Base-by-base conservation (phyloP, 2,888 invertebrate genomes). In the Venustoraphidia nigricollis region DNA sequence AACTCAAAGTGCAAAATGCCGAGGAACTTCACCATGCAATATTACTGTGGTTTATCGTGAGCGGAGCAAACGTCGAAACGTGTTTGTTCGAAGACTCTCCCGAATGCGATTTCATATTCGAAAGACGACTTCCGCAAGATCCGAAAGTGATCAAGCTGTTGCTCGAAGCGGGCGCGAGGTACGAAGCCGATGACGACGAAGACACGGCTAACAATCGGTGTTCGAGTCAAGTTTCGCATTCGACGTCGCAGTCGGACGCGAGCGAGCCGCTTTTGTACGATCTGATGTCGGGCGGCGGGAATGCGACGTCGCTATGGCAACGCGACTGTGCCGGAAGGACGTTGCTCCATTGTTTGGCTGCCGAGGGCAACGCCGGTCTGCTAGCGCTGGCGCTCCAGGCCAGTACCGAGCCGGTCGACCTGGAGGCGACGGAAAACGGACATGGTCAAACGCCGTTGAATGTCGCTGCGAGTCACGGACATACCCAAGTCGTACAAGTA, bases 381-480 rank as follows among this genome's bases (percentile, higher is more conserved):
- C 66, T 87, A 11, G 72, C 76, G 50, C 68, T 77, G 34, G 70
- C 82, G 2, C 60, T 83, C 27, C 77, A 83, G 61, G 79, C 60
- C 35, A 66, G 64, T 55, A 62, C 62, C 1, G 66, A 76, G 68
- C 73, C 73, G 50, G 73, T 75, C 2, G 70, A 72, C 45, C 63
- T 79, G 42, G 71, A 79, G 14, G 83, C 80, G 55, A 73, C 77
- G 0, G 71, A 73, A 39, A 88, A 91, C 62, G 73, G 80, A 17
- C 80, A 84, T 50, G 91, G 91, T 6, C 88, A 92, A 63, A 88
- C 90, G 3, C 83, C 91, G 0, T 68, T 95, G 48, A 92, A 91
- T 66, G 76, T 86, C 41, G 91, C 90, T 8, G 85, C 91, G 1
- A 73, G 84, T 14, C 83, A 89, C 50, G 83, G 87, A 0, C 83